A percentile compares a stretch with the other conserved stretches of the same genome.
Conservation (phyloP, 2,888 invertebrate species). For the Epinotia demarniana region DNA sequence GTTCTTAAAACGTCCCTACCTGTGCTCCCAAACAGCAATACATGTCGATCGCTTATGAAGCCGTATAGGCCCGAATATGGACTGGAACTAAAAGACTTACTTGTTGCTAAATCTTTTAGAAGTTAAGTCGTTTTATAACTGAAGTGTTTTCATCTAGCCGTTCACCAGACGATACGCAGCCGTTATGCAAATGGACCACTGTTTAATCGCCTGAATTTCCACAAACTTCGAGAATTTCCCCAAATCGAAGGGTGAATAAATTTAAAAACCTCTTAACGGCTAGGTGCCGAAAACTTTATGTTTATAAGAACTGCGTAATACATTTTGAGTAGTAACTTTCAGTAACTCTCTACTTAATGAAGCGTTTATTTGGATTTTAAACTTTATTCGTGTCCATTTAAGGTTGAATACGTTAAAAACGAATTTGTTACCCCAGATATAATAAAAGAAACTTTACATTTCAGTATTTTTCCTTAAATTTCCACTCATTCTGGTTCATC, state of each 20-base stretch:
- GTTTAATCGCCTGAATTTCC: constrained; percentile 80
- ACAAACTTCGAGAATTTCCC: constrained; percentile 71
- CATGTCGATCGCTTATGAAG: constrained; percentile 1
- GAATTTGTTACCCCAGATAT: too few relatives aligned
- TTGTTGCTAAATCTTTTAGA: neutral
- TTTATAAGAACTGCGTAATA: constrained; percentile 62
- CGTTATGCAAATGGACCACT: constrained; percentile 80
- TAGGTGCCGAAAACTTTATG: constrained; percentile 76
- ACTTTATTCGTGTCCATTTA: constrained; percentile 2
- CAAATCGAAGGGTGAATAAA: constrained; percentile 82
- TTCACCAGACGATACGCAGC: constrained; percentile 53
- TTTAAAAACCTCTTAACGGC: constrained; percentile 81
- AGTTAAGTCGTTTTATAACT: neutral
- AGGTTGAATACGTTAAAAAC: neutral
- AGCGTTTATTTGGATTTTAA: neutral
- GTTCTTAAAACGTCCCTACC: neutral
- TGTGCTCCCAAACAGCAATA: constrained; percentile 7
- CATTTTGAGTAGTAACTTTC: constrained; percentile 62
- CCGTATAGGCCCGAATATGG: neutral
- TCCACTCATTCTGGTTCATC: neutral
- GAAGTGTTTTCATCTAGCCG: constrained; percentile 1
- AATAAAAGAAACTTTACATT: neutral
- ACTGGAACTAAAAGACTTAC: neutral
- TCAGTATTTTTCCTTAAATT: constrained; percentile 1
- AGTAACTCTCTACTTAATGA: neutral